A percentile compares a stretch with the other conserved stretches of the same genome.
Evolutionary conservation across 2,888 invertebrate species (phyloP).

Genomic region (Cordylochernes scorpioides): DNA sequence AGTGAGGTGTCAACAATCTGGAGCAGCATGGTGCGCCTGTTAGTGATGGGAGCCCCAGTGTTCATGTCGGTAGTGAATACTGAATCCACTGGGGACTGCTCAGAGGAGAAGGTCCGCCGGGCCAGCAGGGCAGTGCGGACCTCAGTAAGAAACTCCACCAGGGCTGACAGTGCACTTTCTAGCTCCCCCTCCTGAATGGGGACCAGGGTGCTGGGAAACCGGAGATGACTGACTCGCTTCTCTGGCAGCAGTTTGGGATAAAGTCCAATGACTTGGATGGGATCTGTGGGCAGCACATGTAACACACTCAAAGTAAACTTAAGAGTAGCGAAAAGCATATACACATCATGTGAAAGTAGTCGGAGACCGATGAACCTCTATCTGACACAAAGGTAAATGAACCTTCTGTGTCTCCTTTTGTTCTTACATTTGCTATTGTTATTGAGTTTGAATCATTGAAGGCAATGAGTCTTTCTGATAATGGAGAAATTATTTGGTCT

Average conservation of each 20-base stretch:
- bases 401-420: too few relatives aligned
- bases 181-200: constrained; percentile 52
- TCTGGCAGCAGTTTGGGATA: constrained; percentile 60
- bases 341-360: too few relatives aligned
- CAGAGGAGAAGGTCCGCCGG: background rate
- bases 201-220: constrained; percentile 29
- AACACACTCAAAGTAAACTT: too few relatives aligned
- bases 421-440: too few relatives aligned
- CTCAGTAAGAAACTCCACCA: constrained; percentile 66
- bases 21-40: constrained; percentile 36
- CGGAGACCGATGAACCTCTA: too few relatives aligned
- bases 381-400: too few relatives aligned
- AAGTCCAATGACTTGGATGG: constrained; percentile 73
- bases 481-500: too few relatives aligned
- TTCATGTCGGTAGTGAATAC: constrained; percentile 9
- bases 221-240: constrained; percentile 27
- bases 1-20: constrained; percentile 91
- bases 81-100: background rate
- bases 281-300: constrained; percentile 45
- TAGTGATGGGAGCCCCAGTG: constrained; percentile 23
- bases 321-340: too few relatives aligned
- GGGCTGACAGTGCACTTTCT: constrained; percentile 57
- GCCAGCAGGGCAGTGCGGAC: constrained; percentile 21
- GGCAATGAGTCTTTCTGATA: too few relatives aligned
- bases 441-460: too few relatives aligned